Base-by-base conservation (phyloP, 2,888 invertebrate genomes). In the Pedicia rivosa region DNA sequence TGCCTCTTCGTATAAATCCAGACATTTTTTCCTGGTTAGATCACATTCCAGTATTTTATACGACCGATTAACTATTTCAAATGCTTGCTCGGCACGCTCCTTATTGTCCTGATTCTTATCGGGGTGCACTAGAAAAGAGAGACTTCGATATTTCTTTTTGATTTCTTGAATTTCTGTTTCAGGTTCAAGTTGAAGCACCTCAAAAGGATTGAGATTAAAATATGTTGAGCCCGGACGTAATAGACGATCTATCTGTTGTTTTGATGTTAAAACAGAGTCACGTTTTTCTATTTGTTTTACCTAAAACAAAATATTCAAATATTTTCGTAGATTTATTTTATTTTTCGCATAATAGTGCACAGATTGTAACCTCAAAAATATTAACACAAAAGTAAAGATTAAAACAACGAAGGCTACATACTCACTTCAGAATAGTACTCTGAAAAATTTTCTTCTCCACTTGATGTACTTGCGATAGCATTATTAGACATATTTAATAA, bases 241-340 rank as follows among this genome's bases (percentile, higher is more conserved):
- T 42, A 99, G 69, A 50, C 98, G 72, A 46, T 95, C 92, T 49
- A 99, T 90, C 69, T 99, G 98, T 66, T 95, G 94, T 58, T 81
- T 81, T 16, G 95, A 84, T 28, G 97, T 99, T 53, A 98, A 66
- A 34, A 91, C 90, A 5, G 97, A 86, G 65, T 99, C 98, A 48
- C 91, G 70, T 63, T 92, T 87, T 65, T 99, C 98, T 44, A 97
- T 95, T 69, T 91, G 84, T 70, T 99, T 99, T 37, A 99, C 92
- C 94, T 98, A 8, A 13, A n/a, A 17, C 15, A 20, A 22, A n/a
- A 26, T 25, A 26, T 29, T 29, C 15, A 27, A 5, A 13, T 27
- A 6, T 27, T 13, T 27, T 27, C 4, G 3, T 13, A 8, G 28
- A 8, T 15, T 28, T 28, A 8, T 15, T 15, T 28, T 27, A 12